Conservation (phyloP, 2,888 invertebrate genomes). For the Dasypogon diadema region DNA sequence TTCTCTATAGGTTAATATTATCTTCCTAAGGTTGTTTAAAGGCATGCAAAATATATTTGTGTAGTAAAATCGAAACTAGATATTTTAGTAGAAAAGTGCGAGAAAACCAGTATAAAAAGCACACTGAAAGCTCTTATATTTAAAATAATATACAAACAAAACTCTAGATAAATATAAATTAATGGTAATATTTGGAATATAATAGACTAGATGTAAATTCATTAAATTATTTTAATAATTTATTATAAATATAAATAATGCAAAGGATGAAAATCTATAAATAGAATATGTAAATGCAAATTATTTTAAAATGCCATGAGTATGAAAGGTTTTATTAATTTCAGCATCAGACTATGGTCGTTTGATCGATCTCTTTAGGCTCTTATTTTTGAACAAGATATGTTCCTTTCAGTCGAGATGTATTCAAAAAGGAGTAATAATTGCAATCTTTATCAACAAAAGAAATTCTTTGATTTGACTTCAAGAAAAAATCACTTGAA, state of each 20-base stretch:
- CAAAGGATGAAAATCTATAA: not conserved
- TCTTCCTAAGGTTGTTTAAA: constrained; percentile 8
- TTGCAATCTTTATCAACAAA: too few species aligned
- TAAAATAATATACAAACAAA: constrained; percentile 20
- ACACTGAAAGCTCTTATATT: constrained; percentile 6
- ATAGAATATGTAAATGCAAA: not conserved
- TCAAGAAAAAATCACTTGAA: too few species aligned
- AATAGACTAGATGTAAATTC: constrained; percentile 51
- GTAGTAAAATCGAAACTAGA: constrained; percentile 14
- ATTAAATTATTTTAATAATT: constrained; percentile 30
- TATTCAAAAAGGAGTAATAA: not conserved
- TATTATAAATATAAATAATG: not conserved
- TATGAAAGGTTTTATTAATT: not conserved
- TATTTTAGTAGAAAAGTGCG: constrained; percentile 3
- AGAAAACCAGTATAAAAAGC: constrained; percentile 23
- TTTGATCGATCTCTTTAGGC: not conserved
- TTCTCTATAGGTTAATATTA: constrained; percentile 26
- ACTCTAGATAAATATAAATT: constrained; percentile 24
- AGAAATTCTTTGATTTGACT: too few species aligned
- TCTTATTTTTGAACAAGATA: not conserved
- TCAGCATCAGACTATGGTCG: not conserved
- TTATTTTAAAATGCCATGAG: not conserved
- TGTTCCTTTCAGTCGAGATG: not conserved
- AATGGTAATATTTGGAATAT: constrained; percentile 51
- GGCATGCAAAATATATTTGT: constrained; percentile 41